Evolutionary conservation across 2,113 vertebrate genomes (phyloP), one percentile per base, ranked within the genome.

Genomic region (Chaenogobius annularis): DNA sequence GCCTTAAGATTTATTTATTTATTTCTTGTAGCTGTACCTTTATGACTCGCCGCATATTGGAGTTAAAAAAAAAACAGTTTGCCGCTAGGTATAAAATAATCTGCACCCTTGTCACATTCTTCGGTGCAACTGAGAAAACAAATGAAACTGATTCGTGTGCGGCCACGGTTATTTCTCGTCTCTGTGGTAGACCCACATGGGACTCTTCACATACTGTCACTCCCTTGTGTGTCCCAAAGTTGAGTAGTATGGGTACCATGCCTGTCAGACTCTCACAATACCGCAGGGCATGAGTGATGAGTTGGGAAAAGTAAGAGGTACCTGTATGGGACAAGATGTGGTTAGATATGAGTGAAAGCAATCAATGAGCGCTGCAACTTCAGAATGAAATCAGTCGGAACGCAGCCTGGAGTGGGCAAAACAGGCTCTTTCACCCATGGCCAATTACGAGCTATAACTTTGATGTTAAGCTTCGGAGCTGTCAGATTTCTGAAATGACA

Each of bases 141-240:
- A 85, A 56, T 78, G 58, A 56, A 72, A 48, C 43, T 82, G 66
- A 87, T 83, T 72, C 52, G 77, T 66, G 69, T 77, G 48, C 52
- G 78, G 17, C 73, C 56, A 59, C 72, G 72, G 73, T 82, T 73
- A 66, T 73, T 70, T 77, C 0, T 80, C 72, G 52, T 70, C 73
- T 43, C 23, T 72, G 71, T 44, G 1, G 66, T 78, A 20, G 52
- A 84, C 75, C 81, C 74, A 75, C 70, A 23, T 15, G 75, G 71
- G 78, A 64, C 70, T 83, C 80, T 88, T 88, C 73, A 62, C 77
- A 75, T 65, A 56, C 75, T 78, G 87, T 80, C 83, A 70, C 56
- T 63, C 72, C 13, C 48, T 70, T 50, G 71, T 74, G 83, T 81
- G 44, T 67, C 74, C 83, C 78, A 26, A 70, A 56, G 8, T 64